phyloP scores from a whole-genome alignment of 2,113 vertebrate species.

The Sturnira hondurensis region DNA sequence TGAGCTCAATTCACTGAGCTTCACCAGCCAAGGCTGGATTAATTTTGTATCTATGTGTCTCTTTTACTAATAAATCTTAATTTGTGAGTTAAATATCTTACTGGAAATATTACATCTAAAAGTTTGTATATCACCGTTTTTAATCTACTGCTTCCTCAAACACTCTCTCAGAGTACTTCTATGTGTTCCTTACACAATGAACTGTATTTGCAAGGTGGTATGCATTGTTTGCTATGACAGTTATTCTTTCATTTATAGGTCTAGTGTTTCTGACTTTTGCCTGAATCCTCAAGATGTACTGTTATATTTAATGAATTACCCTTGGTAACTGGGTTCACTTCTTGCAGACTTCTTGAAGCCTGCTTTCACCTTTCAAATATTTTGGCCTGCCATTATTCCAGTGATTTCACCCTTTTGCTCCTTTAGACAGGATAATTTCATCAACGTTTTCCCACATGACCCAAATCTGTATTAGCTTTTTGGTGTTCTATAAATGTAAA shows the following conservation, averaged over 20 bases:
- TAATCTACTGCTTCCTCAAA: not conserved
- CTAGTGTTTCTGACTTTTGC: not conserved
- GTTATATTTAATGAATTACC: constrained; percentile 14
- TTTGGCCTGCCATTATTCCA: not conserved
- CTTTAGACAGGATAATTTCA: constrained; percentile 23
- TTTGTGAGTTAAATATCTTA: not conserved
- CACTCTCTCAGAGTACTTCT: not conserved
- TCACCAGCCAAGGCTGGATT: no score
- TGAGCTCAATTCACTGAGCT: no score
- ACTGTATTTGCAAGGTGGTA: not conserved
- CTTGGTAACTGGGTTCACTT: not conserved
- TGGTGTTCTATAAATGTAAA: constrained; percentile 20
- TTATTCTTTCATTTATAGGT: not conserved
- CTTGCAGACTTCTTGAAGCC: not conserved
- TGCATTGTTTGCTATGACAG: not conserved
- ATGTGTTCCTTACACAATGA: not conserved
- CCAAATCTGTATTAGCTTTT: constrained; percentile 51
- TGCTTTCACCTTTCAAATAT: constrained; percentile 51
- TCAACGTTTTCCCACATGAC: constrained; percentile 28
- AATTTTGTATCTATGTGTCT: not conserved
- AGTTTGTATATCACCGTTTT: not conserved
- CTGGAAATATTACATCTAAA: not conserved
- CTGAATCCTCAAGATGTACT: not conserved
- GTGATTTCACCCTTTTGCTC: constrained; percentile 25
- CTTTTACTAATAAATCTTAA: not conserved